phyloP scores from a whole-genome alignment of 2,113 vertebrate species.

The Neopipo cinnamomea region DNA sequence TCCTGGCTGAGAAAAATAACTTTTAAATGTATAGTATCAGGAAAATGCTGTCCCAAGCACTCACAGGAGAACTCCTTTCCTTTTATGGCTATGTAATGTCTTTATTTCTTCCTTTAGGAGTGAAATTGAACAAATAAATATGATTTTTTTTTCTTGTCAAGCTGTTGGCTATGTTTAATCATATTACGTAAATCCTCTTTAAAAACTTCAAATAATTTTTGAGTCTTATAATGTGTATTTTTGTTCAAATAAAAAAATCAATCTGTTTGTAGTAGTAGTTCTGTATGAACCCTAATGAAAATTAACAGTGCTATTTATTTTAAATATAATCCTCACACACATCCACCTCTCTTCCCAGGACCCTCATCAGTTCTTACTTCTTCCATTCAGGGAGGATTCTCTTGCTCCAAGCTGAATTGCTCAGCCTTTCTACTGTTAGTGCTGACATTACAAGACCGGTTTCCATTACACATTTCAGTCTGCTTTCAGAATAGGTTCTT shows the following conservation, averaged over 20 bases:
- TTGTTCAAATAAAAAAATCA: conserved; percentile 40
- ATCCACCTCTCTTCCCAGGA: neutral
- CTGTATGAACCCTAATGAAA: neutral
- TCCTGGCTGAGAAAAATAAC: neutral
- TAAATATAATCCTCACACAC: neutral
- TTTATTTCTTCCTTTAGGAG: neutral
- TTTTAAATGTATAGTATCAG: neutral
- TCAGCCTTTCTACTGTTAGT: neutral
- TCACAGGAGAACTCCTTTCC: neutral
- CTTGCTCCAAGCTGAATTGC: neutral
- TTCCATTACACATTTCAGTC: neutral
- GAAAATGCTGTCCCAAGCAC: neutral
- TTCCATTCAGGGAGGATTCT: neutral
- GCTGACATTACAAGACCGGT: neutral
- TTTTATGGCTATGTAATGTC: neutral
- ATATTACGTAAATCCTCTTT: conserved; percentile 53
- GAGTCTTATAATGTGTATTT: neutral
- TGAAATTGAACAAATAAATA: conserved; percentile 21
- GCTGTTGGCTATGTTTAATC: conserved; percentile 32
- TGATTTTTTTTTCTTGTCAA: neutral
- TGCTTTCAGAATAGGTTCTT: neutral
- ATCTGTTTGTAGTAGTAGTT: neutral
- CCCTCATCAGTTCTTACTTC: neutral
- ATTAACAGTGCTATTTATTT: conserved; percentile 37
- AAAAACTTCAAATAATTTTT: conserved; percentile 29